Percentiles rank a stretch among this genome's conserved stretches.
phyloP scores from a whole-genome alignment of 2,797 vertebrate species.

The Crenichthys baileyi region DNA sequence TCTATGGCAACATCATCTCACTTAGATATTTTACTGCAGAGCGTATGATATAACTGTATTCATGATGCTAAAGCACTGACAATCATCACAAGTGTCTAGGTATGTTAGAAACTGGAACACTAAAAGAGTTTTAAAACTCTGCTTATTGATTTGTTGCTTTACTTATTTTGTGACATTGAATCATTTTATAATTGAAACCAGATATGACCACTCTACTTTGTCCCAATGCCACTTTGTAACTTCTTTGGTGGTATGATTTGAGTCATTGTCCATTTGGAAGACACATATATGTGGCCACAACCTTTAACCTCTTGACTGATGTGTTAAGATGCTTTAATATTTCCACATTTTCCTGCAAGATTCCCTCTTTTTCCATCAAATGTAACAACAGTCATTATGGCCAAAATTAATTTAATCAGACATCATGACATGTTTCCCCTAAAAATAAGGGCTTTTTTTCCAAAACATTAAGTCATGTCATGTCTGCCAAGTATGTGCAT shows the following conservation, averaged over 20 bases:
- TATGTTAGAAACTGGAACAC: constrained; percentile 6
- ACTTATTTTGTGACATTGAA: not conserved
- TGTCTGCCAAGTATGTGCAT: too few species aligned
- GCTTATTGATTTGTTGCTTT: not conserved
- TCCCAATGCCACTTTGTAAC: not conserved
- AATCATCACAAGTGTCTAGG: constrained; percentile 29
- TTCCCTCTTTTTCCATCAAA: too few species aligned
- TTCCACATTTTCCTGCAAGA: too few species aligned
- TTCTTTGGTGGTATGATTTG: not conserved
- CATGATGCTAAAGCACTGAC: constrained; percentile 49
- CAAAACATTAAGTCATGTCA: too few species aligned
- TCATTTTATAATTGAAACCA: not conserved
- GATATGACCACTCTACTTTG: not conserved
- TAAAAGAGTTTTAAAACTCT: not conserved
- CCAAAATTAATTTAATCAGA: too few species aligned
- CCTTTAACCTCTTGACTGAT: too few species aligned
- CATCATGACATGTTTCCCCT: too few species aligned
- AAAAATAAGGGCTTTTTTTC: too few species aligned
- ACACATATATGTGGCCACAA: too few species aligned
- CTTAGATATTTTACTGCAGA: constrained; percentile 42
- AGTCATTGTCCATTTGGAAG: not conserved
- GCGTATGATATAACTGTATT: constrained; percentile 36
- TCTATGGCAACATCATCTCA: constrained; percentile 57
- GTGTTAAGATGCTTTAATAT: too few species aligned
- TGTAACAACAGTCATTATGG: too few species aligned